phyloP scores from a whole-genome alignment of 23 tunicate species.

The Aplidium turbinatum region DNA sequence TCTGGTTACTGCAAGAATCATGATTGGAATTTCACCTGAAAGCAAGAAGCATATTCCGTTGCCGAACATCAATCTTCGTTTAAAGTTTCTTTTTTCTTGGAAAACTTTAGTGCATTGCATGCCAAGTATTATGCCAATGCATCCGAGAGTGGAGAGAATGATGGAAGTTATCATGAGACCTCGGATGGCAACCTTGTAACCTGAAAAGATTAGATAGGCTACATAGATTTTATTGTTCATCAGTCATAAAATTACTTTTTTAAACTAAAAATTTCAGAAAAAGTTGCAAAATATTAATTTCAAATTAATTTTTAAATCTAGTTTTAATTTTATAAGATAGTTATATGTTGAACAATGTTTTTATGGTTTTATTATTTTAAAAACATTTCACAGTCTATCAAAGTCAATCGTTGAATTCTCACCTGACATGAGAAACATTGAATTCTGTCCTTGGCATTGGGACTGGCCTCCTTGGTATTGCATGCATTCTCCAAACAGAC shows the following conservation, averaged over 20 bases:
- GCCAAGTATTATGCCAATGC: constrained; percentile 44
- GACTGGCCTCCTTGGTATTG: constrained; percentile 52
- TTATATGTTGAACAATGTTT: too few species aligned
- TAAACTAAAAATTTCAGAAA: too few species aligned
- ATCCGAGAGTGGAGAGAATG: constrained; percentile 41
- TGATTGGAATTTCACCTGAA: too few species aligned
- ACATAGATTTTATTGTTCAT: too few species aligned
- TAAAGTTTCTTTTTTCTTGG: constrained; percentile 30
- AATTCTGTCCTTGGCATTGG: constrained; percentile 54
- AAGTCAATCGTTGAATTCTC: background rate
- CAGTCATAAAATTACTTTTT: too few species aligned
- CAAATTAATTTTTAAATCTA: too few species aligned
- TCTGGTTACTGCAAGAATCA: too few species aligned
- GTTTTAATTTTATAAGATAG: too few species aligned
- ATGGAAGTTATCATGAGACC: constrained; percentile 58
- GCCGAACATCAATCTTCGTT: constrained; percentile 37
- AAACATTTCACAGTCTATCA: too few species aligned
- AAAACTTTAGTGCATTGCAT: constrained; percentile 64
- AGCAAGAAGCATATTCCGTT: constrained; percentile 20
- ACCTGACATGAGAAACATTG: constrained; percentile 33
- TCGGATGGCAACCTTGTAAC: constrained; percentile 36
- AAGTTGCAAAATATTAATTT: too few species aligned
- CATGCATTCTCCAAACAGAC: constrained; percentile 57
- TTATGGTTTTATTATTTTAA: too few species aligned
- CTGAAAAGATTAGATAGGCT: too few species aligned